Evolutionary conservation across 2,113 vertebrate species (phyloP).

Genomic region (Laticauda laticaudata): DNA sequence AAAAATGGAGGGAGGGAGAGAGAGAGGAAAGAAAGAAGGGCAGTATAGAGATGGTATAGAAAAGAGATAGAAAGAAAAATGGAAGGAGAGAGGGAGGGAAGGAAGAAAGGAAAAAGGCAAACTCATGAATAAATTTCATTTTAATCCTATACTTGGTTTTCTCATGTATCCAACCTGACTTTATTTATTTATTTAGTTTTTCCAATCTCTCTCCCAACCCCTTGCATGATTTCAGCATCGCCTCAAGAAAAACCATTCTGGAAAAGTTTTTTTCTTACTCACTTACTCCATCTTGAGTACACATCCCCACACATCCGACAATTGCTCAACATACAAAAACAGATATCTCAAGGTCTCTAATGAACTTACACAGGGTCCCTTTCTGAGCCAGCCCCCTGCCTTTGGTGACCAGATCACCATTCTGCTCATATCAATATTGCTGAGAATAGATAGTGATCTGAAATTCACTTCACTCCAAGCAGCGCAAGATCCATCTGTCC

Average conservation of each 20-base stretch:
- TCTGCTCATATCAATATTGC: background rate
- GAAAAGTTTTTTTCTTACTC: background rate
- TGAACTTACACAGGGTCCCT: background rate
- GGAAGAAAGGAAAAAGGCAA: background rate
- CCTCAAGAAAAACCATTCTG: background rate
- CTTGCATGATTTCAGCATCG: background rate
- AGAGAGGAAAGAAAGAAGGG: background rate
- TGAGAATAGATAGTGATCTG: slow-evolving; percentile 30
- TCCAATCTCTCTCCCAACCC: background rate
- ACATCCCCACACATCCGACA: background rate
- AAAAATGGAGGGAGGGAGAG: background rate
- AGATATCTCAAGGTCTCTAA: rapidly evolving
- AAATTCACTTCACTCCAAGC: slow-evolving; percentile 36
- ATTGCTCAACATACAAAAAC: background rate
- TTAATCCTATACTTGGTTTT: background rate
- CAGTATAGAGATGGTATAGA: too few relatives aligned
- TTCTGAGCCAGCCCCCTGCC: background rate
- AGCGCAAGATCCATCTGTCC: slow-evolving; percentile 29
- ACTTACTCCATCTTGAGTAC: background rate
- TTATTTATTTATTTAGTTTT: background rate
- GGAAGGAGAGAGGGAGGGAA: background rate
- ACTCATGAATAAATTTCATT: background rate
- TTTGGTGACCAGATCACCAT: background rate
- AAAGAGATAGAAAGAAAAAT: too few relatives aligned
- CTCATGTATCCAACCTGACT: background rate